Evolutionary conservation across 2,113 vertebrate species (phyloP).

Genomic region (Boleophthalmus pectinirostris): DNA sequence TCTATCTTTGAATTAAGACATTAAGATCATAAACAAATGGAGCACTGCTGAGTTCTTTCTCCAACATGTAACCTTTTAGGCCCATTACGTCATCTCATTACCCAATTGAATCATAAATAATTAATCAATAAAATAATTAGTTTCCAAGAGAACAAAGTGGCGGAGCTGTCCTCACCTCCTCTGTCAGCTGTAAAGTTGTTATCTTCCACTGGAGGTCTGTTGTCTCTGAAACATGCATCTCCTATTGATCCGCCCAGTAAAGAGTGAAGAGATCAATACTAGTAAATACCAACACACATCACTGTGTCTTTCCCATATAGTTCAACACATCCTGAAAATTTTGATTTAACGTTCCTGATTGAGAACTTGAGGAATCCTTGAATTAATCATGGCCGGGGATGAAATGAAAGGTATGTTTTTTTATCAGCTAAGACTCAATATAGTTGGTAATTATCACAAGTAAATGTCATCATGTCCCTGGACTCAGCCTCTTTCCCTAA

Average conservation of each 20-base stretch:
- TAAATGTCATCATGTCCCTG: conserved; percentile 23
- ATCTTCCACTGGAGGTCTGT: not conserved
- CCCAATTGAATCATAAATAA: too few relatives aligned
- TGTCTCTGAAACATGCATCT: conserved; percentile 9
- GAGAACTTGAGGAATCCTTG: not conserved
- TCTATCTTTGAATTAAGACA: not conserved
- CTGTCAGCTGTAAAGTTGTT: not conserved
- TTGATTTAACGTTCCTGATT: not conserved
- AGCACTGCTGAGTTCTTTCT: not conserved
- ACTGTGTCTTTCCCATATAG: not conserved
- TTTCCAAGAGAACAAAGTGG: not conserved
- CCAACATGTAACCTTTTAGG: not conserved
- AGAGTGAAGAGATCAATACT: conserved; percentile 12
- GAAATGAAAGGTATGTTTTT: conserved; percentile 2
- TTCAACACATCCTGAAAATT: not conserved
- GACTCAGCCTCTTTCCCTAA: conserved; percentile 30
- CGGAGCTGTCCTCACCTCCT: not conserved
- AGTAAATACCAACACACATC: conserved; percentile 12
- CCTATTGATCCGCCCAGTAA: conserved; percentile 14
- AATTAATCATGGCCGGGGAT: not conserved
- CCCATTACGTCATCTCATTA: not conserved
- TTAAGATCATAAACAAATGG: not conserved
- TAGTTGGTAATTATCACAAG: conserved; percentile 13
- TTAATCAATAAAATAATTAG: not conserved
- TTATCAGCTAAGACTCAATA: conserved; percentile 1